Evolutionary conservation across 2,113 vertebrate species (phyloP).

Genomic region (Forbesichthys papilliferus): DNA sequence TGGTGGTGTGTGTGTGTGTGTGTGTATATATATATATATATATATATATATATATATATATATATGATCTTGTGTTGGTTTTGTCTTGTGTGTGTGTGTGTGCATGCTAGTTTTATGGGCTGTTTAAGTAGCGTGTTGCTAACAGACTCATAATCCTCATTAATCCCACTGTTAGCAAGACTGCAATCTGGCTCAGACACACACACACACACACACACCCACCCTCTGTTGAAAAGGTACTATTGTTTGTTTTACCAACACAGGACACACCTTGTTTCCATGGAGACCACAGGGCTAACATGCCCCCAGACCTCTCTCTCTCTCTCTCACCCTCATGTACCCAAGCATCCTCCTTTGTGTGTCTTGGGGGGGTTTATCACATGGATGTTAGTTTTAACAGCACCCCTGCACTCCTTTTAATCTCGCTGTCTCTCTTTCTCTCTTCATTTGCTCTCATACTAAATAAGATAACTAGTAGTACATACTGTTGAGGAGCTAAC

Average conservation of each 20-base stretch:
- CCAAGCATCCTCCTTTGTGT: slow-evolving; percentile 76
- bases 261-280: slow-evolving; percentile 86
- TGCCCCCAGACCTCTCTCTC: slow-evolving; percentile 44
- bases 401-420: neutral
- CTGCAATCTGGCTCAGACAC: slow-evolving; percentile 42
- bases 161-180: slow-evolving; percentile 64
- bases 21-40: too few species aligned
- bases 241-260: slow-evolving; percentile 96
- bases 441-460: too few species aligned
- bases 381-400: slow-evolving; percentile 9
- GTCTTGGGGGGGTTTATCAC: slow-evolving; percentile 21
- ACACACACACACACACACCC: slow-evolving; percentile 22
- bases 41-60: too few species aligned
- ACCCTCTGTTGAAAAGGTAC: slow-evolving; percentile 81
- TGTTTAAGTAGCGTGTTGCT: slow-evolving; percentile 29
- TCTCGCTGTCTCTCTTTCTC: neutral
- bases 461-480: too few species aligned
- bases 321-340: slow-evolving; percentile 43
- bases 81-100: accelerated
- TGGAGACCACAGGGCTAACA: slow-evolving; percentile 73
- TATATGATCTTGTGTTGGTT: too few species aligned
- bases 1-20: neutral
- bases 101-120: too few species aligned
- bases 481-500: too few species aligned
- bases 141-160: slow-evolving; percentile 51